Evolutionary conservation across 53 echinoderm and acorn worm genomes (phyloP), one percentile per base, ranked within the genome.

Genomic region (Crossaster papposus): DNA sequence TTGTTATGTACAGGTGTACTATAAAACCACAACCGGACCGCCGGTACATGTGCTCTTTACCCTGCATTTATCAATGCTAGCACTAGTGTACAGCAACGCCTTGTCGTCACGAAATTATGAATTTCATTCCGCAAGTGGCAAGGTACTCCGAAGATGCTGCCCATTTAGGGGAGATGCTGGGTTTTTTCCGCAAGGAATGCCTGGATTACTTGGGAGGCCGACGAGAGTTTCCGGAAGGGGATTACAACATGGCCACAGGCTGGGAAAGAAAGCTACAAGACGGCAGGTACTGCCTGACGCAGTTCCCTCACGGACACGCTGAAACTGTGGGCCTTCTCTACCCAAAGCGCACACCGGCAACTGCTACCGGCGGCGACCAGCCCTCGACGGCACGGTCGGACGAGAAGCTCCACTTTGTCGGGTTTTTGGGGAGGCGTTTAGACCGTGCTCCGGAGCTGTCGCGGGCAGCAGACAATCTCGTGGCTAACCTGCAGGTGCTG

Each of bases 241-340:
- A 32, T 63, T 84, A 84, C 84, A 51, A 72, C 37, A n/a, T 15
- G 22, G 73, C 72, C 51, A 71, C 28, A 1, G 87, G 87, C 33
- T 87, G 87, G 86, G 77, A 55, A 35, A 22, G 77, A 34, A 51
- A 8, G 63, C 87, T 87, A 1, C 24, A 51, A 2, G 77, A 87
- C 77, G 87, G 87, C 55, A 32, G 87, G 76, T 77, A 76, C 58
- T 87, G 87, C 34, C 24, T 87, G 87, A 87, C 87, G 3, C 87
- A 87, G 64, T 87, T 87, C 14, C 87, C 87, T 13, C 87, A 87
- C 36, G 87, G 87, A 7, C 87, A 87, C 24, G 29, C 54, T 13
- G 24, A 14, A 15, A 87, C 87, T 0, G 63, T 55, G 26, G 14
- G 14, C 14, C 3, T n/a, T 1, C 63, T 87, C 55, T 32, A 76